Base-by-base conservation (phyloP, 2,113 vertebrate genomes). In the Mesembrinibis cayennensis region DNA sequence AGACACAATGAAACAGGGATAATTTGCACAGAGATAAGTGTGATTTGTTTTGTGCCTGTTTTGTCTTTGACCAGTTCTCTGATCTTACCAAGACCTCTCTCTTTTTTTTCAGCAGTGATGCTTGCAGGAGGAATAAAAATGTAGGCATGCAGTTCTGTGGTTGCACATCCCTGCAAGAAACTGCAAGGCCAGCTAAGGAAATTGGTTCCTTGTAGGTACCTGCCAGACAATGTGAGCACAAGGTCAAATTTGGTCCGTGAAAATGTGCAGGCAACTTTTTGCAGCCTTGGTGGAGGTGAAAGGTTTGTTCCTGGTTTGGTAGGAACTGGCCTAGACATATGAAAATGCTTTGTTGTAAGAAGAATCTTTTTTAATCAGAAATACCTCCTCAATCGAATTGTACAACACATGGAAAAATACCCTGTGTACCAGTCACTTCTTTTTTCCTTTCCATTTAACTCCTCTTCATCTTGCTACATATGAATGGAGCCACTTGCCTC, bases 31-130 rank as follows among this genome's bases (percentile, higher is more conserved):
- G 55, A 91, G 90, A 81, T 95, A 52, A 74, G 20, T 18, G 21
- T 72, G 40, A 89, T 92, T 79, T 80, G 61, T 36, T 95, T 91
- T 91, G 36, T 89, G 65, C 85, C 84, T 95, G 22, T 47, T 67
- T 47, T 67, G 50, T 21, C 45, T 90, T 86, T 78, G 49, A 73
- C 29, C 30, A 56, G 49, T 61, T 69, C 47, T 49, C 44, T 49
- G 40, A 65, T 77, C 17, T 50, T 30, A 69, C 6, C 6, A 74
- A 67, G 10, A 27, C 11, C 1, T 42, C 14, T 69, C 8, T n/a
- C 7, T 36, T 53, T 59, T 69, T 38, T 73, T 38, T 73, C 7
- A 80, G 15, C 44, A 82, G 36, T 58, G 25, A 19, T 13, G 22
- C 16, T 74, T 50, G 34, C 29, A 86, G 81, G 11, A 93, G 30